Base-by-base conservation (phyloP, 2,888 invertebrate species). In the Acleris emargana region DNA sequence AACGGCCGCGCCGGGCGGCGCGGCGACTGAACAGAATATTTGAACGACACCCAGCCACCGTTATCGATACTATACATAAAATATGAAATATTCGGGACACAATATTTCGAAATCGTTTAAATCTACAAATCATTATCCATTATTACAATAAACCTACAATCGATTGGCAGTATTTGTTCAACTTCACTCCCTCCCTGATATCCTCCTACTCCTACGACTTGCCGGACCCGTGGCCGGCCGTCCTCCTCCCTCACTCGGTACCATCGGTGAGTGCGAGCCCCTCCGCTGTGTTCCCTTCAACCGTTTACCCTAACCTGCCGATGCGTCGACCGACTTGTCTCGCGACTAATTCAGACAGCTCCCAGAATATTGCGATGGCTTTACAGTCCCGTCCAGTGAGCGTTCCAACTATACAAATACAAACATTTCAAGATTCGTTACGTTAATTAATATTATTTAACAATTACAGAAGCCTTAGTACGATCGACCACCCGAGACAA, bases 81-180 rank as follows among this genome's bases (percentile, higher is more conserved):
- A 83, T 82, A 83, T 80, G 75, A 81, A 82, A 87, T 88, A 87
- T 87, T 83, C 83, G 87, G 84, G 89, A 89, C 87, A 89, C 84
- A 86, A 86, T 89, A 88, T 87, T 84, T 85, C 87, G 79, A 88
- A 91, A 87, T 86, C 75, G 85, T 88, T 86, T 84, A 86, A 81
- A 64, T 80, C 89, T 91, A 89, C 88, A 88, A 88, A 89, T 86
- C 85, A 87, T 88, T 87, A 86, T 81, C 81, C 82, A 83, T 84
- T 86, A 86, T 76, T 80, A 77, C 80, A 80, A 86, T 88, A 83
- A 87, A 87, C 84, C 89, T 91, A 90, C 88, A 86, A 88, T 87
- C 91, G 88, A 91, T 90, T 91, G 91, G 91, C 91, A 91, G 91
- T 91, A 90, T 89, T 86, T 80, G 77, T 86, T 88, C 81, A 82